phyloP scores from a whole-genome alignment of 2,888 invertebrate genomes.

The Spodoptera picta region DNA sequence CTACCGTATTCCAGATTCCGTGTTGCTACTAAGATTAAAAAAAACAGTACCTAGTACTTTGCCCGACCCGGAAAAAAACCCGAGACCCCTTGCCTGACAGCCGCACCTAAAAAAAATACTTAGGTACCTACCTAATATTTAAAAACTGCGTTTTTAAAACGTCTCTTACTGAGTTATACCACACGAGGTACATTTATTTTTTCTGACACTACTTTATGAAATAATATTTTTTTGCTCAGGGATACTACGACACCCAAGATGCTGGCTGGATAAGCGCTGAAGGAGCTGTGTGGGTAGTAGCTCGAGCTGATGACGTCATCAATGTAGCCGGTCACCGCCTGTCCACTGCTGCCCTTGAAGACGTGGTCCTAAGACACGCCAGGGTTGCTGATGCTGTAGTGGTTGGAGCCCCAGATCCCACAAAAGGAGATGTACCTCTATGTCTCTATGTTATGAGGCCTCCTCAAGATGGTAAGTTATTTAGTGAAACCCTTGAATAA shows the following conservation, averaged over 20 bases:
- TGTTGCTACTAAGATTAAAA: no score
- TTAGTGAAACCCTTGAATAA: neutral
- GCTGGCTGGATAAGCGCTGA: constrained; percentile 95
- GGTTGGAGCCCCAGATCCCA: constrained; percentile 95
- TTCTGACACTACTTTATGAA: no score
- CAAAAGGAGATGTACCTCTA: constrained; percentile 97
- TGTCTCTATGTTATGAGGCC: constrained; percentile 95
- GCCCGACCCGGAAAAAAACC: no score
- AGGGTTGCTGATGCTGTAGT: constrained; percentile 96
- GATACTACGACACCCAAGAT: constrained; percentile 98
- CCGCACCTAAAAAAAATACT: no score
- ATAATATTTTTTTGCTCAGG: constrained; percentile 81
- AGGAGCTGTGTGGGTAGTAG: constrained; percentile 96
- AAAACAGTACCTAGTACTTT: no score
- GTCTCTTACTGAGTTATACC: no score
- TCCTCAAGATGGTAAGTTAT: constrained; percentile 81
- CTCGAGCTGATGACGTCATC: constrained; percentile 97
- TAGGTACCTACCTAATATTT: no score
- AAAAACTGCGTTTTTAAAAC: no score
- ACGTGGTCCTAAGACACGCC: constrained; percentile 95
- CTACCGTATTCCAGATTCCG: no score
- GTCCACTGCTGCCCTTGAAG: constrained; percentile 96
- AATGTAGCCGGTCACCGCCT: constrained; percentile 98
- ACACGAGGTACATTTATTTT: no score
- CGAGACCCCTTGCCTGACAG: no score